A percentile compares a stretch with the other conserved stretches of the same genome.
These are phyloP conservation scores for Australoheros facetus DNA, from an alignment of 2,797 vertebrate genomes.

Conservation along the genomic window DNA sequence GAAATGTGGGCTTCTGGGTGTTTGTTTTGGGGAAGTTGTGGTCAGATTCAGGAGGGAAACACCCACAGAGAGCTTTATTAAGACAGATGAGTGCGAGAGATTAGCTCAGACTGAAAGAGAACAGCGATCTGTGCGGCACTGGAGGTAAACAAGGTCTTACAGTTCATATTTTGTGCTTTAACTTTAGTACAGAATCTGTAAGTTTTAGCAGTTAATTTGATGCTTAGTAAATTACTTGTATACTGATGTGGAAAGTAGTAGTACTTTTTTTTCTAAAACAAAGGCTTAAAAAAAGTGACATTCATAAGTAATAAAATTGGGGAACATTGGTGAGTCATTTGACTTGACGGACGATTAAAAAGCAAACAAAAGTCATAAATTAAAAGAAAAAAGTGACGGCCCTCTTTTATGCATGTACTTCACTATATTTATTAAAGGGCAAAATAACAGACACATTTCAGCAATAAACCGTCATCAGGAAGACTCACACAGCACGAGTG, in stretches of 20 bases:
- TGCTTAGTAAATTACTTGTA: background rate
- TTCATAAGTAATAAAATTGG: background rate
- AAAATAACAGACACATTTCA: background rate
- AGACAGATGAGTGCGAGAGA: background rate
- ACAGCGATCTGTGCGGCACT: background rate
- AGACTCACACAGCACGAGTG: background rate
- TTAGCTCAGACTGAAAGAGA: background rate
- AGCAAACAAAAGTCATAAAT: no score
- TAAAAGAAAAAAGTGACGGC: no score
- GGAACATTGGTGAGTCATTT: background rate
- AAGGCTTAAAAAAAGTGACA: background rate
- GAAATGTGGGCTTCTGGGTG: conserved; percentile 20
- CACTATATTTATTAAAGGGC: no score
- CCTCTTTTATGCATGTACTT: no score
- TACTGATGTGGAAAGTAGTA: background rate
- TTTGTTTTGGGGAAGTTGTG: conserved; percentile 67
- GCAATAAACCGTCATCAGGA: background rate
- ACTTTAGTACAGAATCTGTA: background rate
- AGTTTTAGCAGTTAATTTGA: background rate
- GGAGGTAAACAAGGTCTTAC: conserved; percentile 42
- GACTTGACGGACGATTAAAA: background rate
- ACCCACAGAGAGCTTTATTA: background rate
- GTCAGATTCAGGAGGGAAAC: conserved; percentile 11
- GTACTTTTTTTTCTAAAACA: background rate
- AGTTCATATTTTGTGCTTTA: background rate